Evolutionary conservation across 2,113 vertebrate species (phyloP).

Genomic region (Anser brachyrhynchus): DNA sequence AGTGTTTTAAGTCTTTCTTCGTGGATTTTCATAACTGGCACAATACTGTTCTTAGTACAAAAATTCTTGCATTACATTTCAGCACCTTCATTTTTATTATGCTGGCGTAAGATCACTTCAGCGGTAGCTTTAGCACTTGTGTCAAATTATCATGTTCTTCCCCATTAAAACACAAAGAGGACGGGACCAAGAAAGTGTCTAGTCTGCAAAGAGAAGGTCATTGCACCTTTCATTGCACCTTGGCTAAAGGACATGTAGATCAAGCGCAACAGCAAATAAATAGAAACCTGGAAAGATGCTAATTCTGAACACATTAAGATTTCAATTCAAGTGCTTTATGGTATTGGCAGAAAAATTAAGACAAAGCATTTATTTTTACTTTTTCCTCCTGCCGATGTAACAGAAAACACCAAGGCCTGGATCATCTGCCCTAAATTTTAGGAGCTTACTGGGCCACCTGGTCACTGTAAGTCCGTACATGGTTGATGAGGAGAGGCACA

Average conservation of each 20-base stretch:
- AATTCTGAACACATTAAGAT: neutral
- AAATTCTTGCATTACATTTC: neutral
- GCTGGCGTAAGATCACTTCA: neutral
- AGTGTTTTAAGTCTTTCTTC: neutral
- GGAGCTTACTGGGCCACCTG: neutral
- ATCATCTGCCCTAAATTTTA: neutral
- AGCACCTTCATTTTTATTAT: neutral
- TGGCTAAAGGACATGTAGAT: neutral
- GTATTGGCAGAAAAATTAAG: neutral
- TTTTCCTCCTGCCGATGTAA: neutral
- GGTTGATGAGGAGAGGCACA: rapidly evolving
- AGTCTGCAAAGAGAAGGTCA: neutral
- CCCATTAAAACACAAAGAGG: neutral
- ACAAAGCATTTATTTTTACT: neutral
- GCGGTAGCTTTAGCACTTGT: neutral
- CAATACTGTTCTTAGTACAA: neutral
- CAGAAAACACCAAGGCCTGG: neutral
- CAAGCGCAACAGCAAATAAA: neutral
- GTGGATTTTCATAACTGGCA: neutral
- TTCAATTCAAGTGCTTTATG: neutral
- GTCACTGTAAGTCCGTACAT: rapidly evolving
- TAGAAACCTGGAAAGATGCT: neutral
- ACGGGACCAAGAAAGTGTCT: neutral
- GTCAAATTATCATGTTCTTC: neutral
- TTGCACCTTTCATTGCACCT: neutral